Percentiles rank a stretch among this genome's conserved stretches.
Conservation (phyloP, 2,113 vertebrate species). For the Crotalus horridus region DNA sequence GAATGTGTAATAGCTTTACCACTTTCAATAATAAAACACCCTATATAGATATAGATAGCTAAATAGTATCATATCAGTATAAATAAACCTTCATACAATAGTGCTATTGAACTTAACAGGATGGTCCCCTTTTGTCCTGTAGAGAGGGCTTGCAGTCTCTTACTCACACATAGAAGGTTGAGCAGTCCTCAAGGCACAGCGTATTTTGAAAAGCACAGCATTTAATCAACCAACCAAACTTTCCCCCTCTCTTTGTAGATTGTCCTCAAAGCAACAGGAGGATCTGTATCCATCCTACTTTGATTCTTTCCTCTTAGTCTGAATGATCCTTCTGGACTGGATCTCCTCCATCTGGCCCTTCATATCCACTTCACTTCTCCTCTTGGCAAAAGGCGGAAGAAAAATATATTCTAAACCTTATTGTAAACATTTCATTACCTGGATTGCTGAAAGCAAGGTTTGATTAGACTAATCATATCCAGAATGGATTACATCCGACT, state of each 20-base stretch:
- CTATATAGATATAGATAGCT: background rate
- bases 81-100: background rate
- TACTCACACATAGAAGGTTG: background rate
- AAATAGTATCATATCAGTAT: background rate
- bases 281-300: background rate
- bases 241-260: background rate
- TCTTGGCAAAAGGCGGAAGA: constrained; percentile 2
- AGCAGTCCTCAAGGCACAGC: background rate
- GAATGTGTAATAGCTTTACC: background rate
- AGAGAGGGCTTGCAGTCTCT: background rate
- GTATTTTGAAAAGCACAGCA: background rate
- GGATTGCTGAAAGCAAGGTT: background rate
- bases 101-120: background rate
- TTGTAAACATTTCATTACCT: constrained; percentile 35
- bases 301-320: background rate
- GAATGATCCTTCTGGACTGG: background rate
- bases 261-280: background rate
- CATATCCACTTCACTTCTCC: background rate
- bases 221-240: background rate
- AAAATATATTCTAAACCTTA: background rate
- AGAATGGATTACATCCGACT: background rate
- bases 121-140: background rate
- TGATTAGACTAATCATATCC: background rate
- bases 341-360: background rate
- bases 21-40: background rate